Base-by-base conservation (phyloP, 2,888 invertebrate species). In the Tethea ocularis region DNA sequence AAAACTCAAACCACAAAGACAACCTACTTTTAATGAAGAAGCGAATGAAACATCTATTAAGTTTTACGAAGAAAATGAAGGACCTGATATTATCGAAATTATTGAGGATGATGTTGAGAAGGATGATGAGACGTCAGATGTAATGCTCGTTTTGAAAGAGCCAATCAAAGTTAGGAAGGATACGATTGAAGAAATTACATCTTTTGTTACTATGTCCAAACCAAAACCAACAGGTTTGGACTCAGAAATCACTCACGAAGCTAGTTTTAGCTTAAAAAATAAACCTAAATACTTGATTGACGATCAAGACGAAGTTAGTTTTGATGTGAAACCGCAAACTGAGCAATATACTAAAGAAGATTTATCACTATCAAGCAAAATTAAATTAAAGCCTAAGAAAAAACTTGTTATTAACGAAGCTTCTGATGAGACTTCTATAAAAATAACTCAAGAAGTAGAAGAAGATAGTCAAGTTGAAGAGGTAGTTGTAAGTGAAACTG, bases 21-120 rank as follows among this genome's bases (percentile, higher is more conserved):
- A 95, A 57, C 94, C 95, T 61, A 96, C 96, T 1, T 97, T 95
- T 82, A 94, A 94, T 13, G 97, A 97, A 88, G 97, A 96, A 87
- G 94, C 96, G 20, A 95, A 95, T 59, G 97, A 97, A 91, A 95
- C 96, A 62, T 96, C 96, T 1, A 96, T 97, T 51, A 94, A 95
- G 72, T 89, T 91, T 74, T 94, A 94, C 64, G 94, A 95, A 69
- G 94, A 94, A 59, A 76, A 74, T 52, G 77, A 80, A 51, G 83
- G 80, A 1, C 85, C 91, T 1, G 90, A 93, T 66, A 68, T 89
- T n/a, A 86, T 93, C 41, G 94, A 94, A 85, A 81, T 92, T 38
- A 75, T 86, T 51, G 89, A 89, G 66, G 93, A 92, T 71, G 87
- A 93, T 59, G 87, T 90, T 62, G 94, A 94, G 63, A 88, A 87